Percentiles rank a stretch among this genome's conserved stretches.
These are phyloP conservation scores for Dunckerocampus dactyliophorus DNA, from an alignment of 2,113 vertebrate species.

Conservation along the genomic window DNA sequence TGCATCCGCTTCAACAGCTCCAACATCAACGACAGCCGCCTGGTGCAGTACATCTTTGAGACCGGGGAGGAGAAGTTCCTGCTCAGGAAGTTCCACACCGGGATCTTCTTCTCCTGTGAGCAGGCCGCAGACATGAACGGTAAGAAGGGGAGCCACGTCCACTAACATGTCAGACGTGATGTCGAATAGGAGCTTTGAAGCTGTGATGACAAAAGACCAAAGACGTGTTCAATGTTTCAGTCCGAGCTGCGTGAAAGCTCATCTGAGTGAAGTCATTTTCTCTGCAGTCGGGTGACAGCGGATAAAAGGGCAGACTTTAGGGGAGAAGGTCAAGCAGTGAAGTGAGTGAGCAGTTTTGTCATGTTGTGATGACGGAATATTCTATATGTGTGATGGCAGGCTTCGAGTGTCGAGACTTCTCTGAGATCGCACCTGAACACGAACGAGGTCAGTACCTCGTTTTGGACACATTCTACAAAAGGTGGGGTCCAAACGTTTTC, in stretches of 20 bases:
- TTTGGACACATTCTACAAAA: background rate
- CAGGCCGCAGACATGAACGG: conserved; percentile 76
- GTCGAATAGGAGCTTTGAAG: no score
- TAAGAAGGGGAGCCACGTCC: conserved; percentile 51
- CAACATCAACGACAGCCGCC: conserved; percentile 69
- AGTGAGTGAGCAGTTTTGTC: no score
- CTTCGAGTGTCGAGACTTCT: conserved; percentile 84
- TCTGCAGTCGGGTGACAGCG: background rate
- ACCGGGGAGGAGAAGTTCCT: conserved; percentile 83
- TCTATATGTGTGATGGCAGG: conserved; percentile 64
- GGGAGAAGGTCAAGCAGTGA: no score
- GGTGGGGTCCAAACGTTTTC: no score
- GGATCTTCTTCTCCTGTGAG: conserved; percentile 88
- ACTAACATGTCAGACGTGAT: background rate
- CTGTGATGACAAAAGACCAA: no score
- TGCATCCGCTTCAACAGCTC: conserved; percentile 80
- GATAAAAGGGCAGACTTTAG: no score
- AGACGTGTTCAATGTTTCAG: no score
- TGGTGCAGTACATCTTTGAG: conserved; percentile 86
- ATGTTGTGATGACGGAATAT: background rate
- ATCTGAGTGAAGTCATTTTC: no score
- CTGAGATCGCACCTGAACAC: conserved; percentile 78
- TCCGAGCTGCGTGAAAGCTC: no score
- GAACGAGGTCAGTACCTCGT: conserved; percentile 77
- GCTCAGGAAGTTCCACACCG: conserved; percentile 78